Evolutionary conservation across 2,888 invertebrate species (phyloP), one percentile per base, ranked within the genome.

Genomic region (Barypeithes pellucidus): DNA sequence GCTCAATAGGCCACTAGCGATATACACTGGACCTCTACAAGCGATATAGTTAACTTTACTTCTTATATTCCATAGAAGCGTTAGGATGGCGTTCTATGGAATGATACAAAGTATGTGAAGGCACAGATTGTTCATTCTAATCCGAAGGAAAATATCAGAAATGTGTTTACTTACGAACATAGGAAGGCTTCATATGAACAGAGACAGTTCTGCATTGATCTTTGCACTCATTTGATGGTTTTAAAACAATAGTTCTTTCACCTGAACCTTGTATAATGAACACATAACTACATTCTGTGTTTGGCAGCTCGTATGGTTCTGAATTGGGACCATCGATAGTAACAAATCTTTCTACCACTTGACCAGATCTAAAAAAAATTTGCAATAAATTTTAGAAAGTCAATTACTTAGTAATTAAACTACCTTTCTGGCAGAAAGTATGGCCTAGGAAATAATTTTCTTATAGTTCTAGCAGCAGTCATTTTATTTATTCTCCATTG

Each of bases 201-300:
- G 92, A 92, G 66, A 94, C 87, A 20, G 92, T 87, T 81, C 89
- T 91, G 83, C 96, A 96, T 65, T 90, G 89, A 76, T 89, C 87
- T 77, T 87, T 88, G 82, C 96, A 96, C 84, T 94, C 94, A 71
- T 89, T 89, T 43, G 94, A 92, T n/a, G 96, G 95, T 76, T 90
- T 87, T 70, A 96, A 85, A 68, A 92, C 88, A 75, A 96, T 89
- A 65, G 91, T 89, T 80, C 95, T 89, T 65, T 90, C 89, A 11
- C 96, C 96, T 82, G 89, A 90, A 9, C 92, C 90, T 83, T 93
- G 93, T 76, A 92, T 88, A 12, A 95, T 82, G 85, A 94, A 92
- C 63, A 95, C 91, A 85, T 92, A 94, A 79, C 92, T 92, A 82
- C 95, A 95, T 85, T 95, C 95, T 11, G 94, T 92, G 80, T 93